A percentile compares a stretch with the other conserved stretches of the same genome.
Conservation (phyloP, 2,113 vertebrate genomes). For the Coregonus clupeaformis region DNA sequence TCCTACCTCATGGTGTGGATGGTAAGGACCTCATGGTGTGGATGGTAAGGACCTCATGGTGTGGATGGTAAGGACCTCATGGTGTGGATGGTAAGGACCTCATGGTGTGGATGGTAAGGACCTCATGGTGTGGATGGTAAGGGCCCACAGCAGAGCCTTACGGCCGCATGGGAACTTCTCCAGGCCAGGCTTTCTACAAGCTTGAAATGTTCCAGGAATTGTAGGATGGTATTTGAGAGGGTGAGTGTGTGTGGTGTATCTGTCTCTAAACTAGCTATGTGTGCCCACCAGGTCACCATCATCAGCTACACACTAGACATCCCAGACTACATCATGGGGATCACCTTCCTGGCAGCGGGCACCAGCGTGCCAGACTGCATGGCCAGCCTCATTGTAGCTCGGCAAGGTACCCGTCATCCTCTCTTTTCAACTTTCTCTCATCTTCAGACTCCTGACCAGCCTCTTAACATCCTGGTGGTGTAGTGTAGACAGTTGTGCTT, state of each 20-base stretch:
- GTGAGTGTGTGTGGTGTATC: background rate
- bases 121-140: no score
- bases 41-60: no score
- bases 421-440: background rate
- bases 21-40: no score
- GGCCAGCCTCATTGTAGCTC: slow-evolving; percentile 80
- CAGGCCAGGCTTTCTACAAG: background rate
- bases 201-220: background rate
- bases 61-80: slow-evolving; percentile 62
- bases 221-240: background rate
- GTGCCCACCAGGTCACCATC: slow-evolving; percentile 72
- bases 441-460: background rate
- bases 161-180: background rate
- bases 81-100: slow-evolving; percentile 85
- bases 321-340: slow-evolving; percentile 83
- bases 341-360: slow-evolving; percentile 79
- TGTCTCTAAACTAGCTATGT: background rate
- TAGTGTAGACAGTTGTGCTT: no score
- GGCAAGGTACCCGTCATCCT: slow-evolving; percentile 65
- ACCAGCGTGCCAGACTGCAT: slow-evolving; percentile 82
- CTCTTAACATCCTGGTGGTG: no score
- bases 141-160: slow-evolving; percentile 4
- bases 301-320: slow-evolving; percentile 79
- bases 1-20: slow-evolving; percentile 85
- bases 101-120: slow-evolving; percentile 66